Base-by-base conservation (phyloP, 2,797 vertebrate genomes). In the Tangara arthus region DNA sequence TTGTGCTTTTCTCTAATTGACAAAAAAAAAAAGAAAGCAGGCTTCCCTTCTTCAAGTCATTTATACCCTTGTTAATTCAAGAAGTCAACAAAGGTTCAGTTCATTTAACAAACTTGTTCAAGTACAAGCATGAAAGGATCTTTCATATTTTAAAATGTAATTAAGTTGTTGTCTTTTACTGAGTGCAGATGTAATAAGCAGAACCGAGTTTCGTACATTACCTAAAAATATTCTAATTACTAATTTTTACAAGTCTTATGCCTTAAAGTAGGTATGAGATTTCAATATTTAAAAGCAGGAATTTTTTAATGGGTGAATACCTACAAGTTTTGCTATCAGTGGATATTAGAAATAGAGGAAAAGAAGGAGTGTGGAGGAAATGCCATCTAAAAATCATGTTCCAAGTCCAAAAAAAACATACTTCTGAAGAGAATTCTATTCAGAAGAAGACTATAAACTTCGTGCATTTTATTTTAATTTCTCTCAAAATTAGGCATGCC, bases 81-180 rank as follows among this genome's bases (percentile, higher is more conserved):
- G 44, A 92, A 60, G 30, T 61, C 52, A 80, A 3, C 53, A 68
- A 85, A 70, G 19, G 30, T 73, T 89, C 49, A 39, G 24, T 70
- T 89, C 12, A 63, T 82, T 93, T 80, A 91, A 77, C 34, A 89
- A 63, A 60, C 9, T 89, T 89, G 15, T 28, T 80, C 27, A 78
- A 60, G 15, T 24, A 66, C 30, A 37, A 12, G 11, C 47, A 82
- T 56, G 28, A 70, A 87, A 77, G 4, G 46, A 49, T 53, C 42
- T 37, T 66, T 70, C 60, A 16, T 41, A 42, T 55, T 69, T 76
- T 72, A 44, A 72, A 71, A 64, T 15, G 5, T 14, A 66, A 85
- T 70, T 68, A 73, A 52, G 64, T 7, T 0, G 2, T 24, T 50
- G 26, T 4, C 15, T 87, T 39, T 49, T 71, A 28, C 9, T 28